Base-by-base conservation (phyloP, 53 echinoderm and acorn worm genomes). In the Paelopatides confundens region DNA sequence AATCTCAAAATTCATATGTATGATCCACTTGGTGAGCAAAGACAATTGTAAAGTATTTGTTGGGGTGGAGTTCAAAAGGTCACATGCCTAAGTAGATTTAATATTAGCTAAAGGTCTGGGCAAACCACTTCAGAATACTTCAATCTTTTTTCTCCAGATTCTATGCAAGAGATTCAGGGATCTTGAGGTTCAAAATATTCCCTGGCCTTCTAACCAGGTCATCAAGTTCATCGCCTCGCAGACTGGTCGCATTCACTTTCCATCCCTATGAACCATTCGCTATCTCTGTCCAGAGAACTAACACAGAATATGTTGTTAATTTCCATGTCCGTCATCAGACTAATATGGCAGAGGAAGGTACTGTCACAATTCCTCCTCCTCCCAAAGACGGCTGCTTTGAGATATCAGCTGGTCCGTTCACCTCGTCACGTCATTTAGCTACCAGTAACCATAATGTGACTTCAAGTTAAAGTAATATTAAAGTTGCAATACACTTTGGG, bases 251-350 rank as follows among this genome's bases (percentile, higher is more conserved):
- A 24, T 95, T 97, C 92, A 97, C 98, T 86, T 97, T 97, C 52
- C 98, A 97, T 50, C 98, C 98, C 0, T 95, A 97, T 35, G 98
- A 97, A 35, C 98, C 98, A n/a, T 97, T 97, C 62, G 98, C 98
- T 62, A 97, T 97, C 86, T 97, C 98, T 5, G 98, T 97, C 31
- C 98, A 97, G 89, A 90, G 95, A 13, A 97, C 98, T 30, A 97
- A 95, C 81, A 95, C 98, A 21, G 98, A 97, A 86, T 97, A 97
- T 71, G 95, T 97, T 32, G 98, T 97, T 63, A 97, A 97, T 71
- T 95, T 97, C 52, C 98, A 97, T 66, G 92, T 95, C n/a, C 86
- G 95, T 32, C 95, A 95, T 71, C 92, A 93, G 34, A 88, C 92
- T 39, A 77, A 76, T 39, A 52, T 76, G 87, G 63, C 63, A 17